Evolutionary conservation across 2,113 vertebrate species (phyloP).

Genomic region (Anhinga anhinga): DNA sequence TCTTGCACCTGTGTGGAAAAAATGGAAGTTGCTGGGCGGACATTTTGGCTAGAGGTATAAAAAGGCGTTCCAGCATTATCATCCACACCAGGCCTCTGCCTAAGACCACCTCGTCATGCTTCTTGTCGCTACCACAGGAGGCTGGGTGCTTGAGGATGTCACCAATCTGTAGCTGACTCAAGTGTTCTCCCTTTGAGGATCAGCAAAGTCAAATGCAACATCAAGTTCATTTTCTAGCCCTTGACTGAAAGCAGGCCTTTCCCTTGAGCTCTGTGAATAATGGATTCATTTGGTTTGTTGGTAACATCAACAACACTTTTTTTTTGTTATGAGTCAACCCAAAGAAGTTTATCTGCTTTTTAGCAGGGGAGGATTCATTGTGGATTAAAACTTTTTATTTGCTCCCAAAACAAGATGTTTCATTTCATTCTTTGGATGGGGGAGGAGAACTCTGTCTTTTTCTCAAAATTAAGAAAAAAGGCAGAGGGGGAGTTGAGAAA

Average conservation of each 20-base stretch:
- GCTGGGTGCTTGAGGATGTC: fast-evolving
- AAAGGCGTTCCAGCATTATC: fast-evolving
- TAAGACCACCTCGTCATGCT: background rate
- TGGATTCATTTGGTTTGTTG: background rate
- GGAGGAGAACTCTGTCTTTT: background rate
- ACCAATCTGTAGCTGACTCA: fast-evolving
- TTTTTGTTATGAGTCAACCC: background rate
- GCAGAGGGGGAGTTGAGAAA: background rate
- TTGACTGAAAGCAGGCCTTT: background rate
- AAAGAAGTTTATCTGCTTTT: background rate
- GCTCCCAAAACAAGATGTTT: background rate
- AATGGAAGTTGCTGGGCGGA: background rate
- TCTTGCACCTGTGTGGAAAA: background rate
- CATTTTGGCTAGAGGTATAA: fast-evolving
- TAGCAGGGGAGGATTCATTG: background rate
- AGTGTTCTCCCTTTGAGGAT: fast-evolving
- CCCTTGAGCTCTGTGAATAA: background rate
- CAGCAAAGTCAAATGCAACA: background rate
- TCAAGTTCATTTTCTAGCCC: background rate
- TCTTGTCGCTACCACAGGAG: fast-evolving
- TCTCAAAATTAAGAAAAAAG: background rate
- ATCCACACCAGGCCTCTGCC: background rate
- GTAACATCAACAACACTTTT: background rate
- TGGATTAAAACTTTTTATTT: background rate
- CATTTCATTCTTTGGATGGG: background rate